These are phyloP conservation scores for Limnodromus scolopaceus DNA, from an alignment of 2,797 vertebrate species.

Conservation along the genomic window DNA sequence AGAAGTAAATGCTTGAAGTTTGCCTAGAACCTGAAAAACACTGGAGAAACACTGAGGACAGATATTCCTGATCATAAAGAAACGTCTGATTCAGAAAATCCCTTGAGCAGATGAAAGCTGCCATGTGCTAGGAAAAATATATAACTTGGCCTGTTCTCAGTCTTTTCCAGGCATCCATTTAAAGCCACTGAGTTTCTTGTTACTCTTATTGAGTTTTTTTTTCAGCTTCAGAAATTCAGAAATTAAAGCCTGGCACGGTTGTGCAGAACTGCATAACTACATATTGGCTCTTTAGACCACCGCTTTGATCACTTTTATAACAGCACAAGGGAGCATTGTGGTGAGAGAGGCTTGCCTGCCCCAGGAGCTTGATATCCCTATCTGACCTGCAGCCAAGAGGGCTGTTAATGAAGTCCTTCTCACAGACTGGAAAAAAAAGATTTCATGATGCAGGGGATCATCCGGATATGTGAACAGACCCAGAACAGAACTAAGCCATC, in stretches of 20 bases:
- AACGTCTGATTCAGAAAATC: background rate
- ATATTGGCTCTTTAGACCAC: background rate
- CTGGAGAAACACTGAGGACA: accelerated
- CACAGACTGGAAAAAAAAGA: background rate
- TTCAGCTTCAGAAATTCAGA: background rate
- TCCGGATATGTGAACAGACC: background rate
- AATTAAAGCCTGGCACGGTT: background rate
- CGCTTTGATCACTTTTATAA: background rate
- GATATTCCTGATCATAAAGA: background rate
- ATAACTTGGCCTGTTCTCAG: background rate
- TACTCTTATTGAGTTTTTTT: background rate
- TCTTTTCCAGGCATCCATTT: background rate
- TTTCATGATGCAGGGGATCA: background rate
- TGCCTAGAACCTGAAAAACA: background rate
- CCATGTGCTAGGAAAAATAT: background rate
- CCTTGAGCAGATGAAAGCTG: background rate
- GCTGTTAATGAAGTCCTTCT: background rate
- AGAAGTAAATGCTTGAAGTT: background rate
- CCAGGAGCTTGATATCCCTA: background rate
- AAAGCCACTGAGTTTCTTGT: background rate
- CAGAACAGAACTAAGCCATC: background rate
- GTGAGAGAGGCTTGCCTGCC: background rate
- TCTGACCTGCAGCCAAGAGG: background rate
- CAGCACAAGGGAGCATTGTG: background rate
- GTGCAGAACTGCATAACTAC: background rate